Evolutionary conservation across 2,113 vertebrate species (phyloP).

Genomic region (Herpailurus yagouaroundi): DNA sequence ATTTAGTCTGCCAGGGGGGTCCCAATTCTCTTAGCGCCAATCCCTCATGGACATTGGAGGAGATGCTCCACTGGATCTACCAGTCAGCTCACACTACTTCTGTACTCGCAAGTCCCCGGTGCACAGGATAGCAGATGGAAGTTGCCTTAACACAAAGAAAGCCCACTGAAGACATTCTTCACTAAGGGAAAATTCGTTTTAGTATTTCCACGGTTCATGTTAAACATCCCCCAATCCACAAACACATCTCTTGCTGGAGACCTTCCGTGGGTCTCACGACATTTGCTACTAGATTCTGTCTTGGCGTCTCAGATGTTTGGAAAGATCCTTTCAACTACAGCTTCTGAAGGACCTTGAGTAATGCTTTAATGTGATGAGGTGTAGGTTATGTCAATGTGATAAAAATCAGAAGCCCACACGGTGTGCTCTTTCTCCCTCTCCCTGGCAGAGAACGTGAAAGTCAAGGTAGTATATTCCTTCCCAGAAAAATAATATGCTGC

Average conservation of each 20-base stretch:
- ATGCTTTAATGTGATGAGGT: neutral
- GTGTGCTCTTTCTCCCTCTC: neutral
- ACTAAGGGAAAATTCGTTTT: neutral
- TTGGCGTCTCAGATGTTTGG: neutral
- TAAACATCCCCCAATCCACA: neutral
- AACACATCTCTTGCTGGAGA: neutral
- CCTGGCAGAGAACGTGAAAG: neutral
- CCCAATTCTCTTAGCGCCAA: neutral
- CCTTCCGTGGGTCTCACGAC: neutral
- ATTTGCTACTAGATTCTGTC: neutral
- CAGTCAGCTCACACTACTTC: neutral
- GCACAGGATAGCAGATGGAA: neutral
- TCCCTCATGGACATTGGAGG: neutral
- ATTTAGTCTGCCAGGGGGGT: neutral
- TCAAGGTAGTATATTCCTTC: neutral
- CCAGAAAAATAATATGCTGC: neutral
- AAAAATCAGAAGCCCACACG: neutral
- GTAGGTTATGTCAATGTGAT: neutral
- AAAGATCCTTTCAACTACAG: neutral
- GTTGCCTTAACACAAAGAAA: neutral
- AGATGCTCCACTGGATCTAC: neutral
- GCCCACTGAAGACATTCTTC: neutral
- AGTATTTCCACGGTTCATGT: neutral
- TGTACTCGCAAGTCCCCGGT: neutral
- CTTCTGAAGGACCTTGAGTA: neutral